Evolutionary conservation across 2,797 vertebrate genomes (phyloP), one percentile per base, ranked within the genome.

Genomic region (Pseudopleuronectes americanus): DNA sequence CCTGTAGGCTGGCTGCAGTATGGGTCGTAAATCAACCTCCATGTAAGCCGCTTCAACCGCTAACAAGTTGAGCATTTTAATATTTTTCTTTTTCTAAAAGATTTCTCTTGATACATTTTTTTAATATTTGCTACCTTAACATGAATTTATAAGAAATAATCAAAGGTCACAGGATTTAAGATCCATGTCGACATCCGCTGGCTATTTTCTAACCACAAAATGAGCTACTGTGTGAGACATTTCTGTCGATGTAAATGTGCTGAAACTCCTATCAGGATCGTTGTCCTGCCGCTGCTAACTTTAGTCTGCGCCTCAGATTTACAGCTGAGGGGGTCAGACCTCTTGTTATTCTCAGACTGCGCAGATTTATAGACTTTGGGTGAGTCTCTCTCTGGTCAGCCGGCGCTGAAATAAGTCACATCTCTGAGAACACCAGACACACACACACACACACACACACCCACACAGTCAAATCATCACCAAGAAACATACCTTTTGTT

Each of bases 321-420:
- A 94, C 87, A 83, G 77, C 80, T 74, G 22, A 24, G 57, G 81
- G 78, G 75, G 72, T 86, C 77, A 76, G 62, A 85, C 69, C 80
- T 74, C 72, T 87, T 82, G 84, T 90, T 85, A 74, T 82, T 84
- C 82, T 77, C 74, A 48, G 59, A 64, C 47, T 41, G 14, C 6
- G n/a, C 48, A 77, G 82, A 94, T 92, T 93, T 91, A 93, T 91
- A 61, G 83, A 89, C 71, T 84, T 74, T 81, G 58, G 76, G 60
- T 57, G 68, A 78, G 80, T 84, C 52, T 86, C 74, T 77, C 69
- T 77, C 69, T 84, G 74, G 68, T 88, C 77, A 79, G 79, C 68
- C 68, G 31, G 38, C 58, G 49, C 58, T 74, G 81, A 79, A 77
- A 86, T 90, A 87, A 92, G 88, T 84, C 74, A 64, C 68, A 54